Evolutionary conservation across 1,140 invertebrate genomes (phyloP), one percentile per base, ranked within the genome.

Genomic region (Atta cephalotes): DNA sequence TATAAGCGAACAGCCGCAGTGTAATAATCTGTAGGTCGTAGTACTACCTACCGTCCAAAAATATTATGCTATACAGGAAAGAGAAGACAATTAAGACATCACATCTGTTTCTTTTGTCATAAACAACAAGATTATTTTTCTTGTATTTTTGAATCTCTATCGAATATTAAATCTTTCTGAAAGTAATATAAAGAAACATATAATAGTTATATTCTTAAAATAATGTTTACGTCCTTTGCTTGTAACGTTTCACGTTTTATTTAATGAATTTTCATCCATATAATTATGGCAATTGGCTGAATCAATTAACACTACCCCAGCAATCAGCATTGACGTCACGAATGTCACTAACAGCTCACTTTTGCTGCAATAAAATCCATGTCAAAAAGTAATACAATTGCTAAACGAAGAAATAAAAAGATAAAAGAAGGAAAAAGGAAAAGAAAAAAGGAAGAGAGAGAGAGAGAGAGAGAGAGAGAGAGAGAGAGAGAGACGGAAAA

Each of bases 241-340:
- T 18, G 45, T n/a, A 25, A 74, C 3, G 28, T 31, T 49, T 56
- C 21, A 9, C 45, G 45, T 77, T 25, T 62, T 25, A 16, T 14
- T 70, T 49, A n/a, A 28, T 25, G 14, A 56, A 53, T 49, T 21
- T 10, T 12, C 60, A 45, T 18, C 2, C 2, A n/a, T 87, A 45
- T 45, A 60, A 82, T 74, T 84, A 51, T 62, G 4, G 10, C n/a
- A 74, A 31, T 25, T 49, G 14, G 14, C 9, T 31, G 25, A 84
- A 84, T 84, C 25, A 74, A 74, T 74, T 62, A 74, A 18, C 68
- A 70, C 4, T 49, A 49, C 21, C 18, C 4, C 39, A 62, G n/a
- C 78, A 62, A 72, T 84, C 51, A 39, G 4, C 21, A 12, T 49
- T 51, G 76, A 31, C 78, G 72, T 87, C 39, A 60, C 14, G 49